Evolutionary conservation across 2,888 invertebrate species (phyloP).

Genomic region (Saturnia pavonia): DNA sequence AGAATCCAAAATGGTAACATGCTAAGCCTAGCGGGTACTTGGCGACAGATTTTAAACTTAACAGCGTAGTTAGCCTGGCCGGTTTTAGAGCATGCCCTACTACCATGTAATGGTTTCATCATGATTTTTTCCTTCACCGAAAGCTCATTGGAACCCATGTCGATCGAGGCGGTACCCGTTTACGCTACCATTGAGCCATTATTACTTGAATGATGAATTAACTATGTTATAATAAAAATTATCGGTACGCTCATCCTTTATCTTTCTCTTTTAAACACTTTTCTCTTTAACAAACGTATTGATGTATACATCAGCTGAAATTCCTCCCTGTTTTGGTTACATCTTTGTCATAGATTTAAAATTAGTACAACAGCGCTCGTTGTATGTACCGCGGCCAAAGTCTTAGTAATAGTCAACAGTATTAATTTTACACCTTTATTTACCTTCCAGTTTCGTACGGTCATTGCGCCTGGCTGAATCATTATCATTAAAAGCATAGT

Average conservation of each 20-base stretch:
- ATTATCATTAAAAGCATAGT: neutral
- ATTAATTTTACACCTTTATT: neutral
- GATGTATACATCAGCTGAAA: neutral
- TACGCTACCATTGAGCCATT: too few species aligned
- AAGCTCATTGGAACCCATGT: too few species aligned
- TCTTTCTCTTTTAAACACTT: neutral
- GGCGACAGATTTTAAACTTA: too few species aligned
- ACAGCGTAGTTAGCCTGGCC: too few species aligned
- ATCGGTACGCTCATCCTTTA: neutral
- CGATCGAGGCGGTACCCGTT: too few species aligned
- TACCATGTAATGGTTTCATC: too few species aligned
- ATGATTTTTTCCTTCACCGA: too few species aligned
- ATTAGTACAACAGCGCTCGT: conserved; percentile 12
- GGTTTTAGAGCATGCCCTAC: too few species aligned
- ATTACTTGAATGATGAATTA: too few species aligned
- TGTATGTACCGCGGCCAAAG: conserved; percentile 4
- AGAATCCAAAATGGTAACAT: too few species aligned
- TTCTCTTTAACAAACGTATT: neutral
- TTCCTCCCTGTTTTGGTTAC: neutral
- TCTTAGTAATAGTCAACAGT: neutral
- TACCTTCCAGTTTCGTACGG: neutral
- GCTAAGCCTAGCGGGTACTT: too few species aligned
- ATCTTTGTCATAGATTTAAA: conserved; percentile 17
- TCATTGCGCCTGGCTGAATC: neutral
- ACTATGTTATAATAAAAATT: neutral